These are phyloP conservation scores for Podotricha telesiphe DNA, from an alignment of 2,888 invertebrate genomes.

Conservation along the genomic window DNA sequence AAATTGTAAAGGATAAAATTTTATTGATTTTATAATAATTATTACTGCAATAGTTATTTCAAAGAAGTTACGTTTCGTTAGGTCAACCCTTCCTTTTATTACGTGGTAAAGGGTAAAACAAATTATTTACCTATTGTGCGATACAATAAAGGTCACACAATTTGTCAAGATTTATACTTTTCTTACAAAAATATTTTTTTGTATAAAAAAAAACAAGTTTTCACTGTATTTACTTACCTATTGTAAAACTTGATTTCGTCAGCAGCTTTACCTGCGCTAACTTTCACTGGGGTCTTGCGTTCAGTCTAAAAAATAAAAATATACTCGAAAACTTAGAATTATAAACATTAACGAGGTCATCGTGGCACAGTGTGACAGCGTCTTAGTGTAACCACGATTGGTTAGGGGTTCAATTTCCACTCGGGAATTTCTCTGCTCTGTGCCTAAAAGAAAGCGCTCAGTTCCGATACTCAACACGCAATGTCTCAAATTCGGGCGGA, in stretches of 20 bases:
- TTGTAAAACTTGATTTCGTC: not conserved
- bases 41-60: not conserved
- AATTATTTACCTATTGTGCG: not conserved
- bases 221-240: not conserved
- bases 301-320: too few species aligned
- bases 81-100: conserved; percentile 9
- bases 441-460: too few species aligned
- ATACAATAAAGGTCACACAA: not conserved
- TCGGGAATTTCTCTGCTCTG: too few species aligned
- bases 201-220: not conserved
- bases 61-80: not conserved
- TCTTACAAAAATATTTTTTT: not conserved
- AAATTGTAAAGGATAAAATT: not conserved
- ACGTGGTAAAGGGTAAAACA: not conserved
- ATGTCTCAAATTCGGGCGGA: too few species aligned
- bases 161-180: conserved; percentile 1
- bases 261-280: not conserved
- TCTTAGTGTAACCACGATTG: too few species aligned
- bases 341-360: too few species aligned
- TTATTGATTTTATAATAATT: not conserved
- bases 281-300: not conserved
- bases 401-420: too few species aligned
- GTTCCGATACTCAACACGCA: too few species aligned
- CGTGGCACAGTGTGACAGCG: too few species aligned
- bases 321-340: too few species aligned